Conservation (phyloP, 1,140 invertebrate genomes). For the Centruroides sculpturatus region DNA sequence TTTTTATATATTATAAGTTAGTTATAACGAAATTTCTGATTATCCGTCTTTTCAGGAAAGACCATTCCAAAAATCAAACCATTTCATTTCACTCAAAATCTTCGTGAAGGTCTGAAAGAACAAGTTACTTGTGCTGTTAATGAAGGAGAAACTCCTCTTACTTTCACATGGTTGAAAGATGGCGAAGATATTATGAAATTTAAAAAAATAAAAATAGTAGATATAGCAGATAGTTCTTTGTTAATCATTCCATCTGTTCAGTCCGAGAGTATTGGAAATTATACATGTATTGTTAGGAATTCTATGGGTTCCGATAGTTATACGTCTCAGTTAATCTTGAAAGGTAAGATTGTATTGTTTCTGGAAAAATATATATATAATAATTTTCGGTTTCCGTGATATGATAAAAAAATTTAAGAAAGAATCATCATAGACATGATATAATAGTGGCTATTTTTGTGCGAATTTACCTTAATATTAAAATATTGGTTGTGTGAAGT, state of each 20-base stretch:
- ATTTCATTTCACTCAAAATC: conserved; percentile 28
- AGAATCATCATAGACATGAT: too few relatives aligned
- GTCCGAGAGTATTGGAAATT: conserved; percentile 16
- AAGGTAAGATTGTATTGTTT: conserved; percentile 8
- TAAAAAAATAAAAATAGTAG: background rate
- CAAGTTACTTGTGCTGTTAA: conserved; percentile 33
- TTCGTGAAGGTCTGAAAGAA: conserved; percentile 47
- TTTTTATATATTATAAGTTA: too few relatives aligned
- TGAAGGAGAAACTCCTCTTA: conserved; percentile 18
- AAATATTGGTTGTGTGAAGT: too few relatives aligned
- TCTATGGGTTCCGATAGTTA: conserved; percentile 15
- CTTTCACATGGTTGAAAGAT: conserved; percentile 19
- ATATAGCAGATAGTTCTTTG: background rate
- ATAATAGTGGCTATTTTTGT: too few relatives aligned
- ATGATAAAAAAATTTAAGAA: too few relatives aligned
- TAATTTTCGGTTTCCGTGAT: too few relatives aligned
- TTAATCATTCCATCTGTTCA: background rate
- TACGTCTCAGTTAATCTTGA: conserved; percentile 13
- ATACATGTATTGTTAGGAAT: conserved; percentile 23
- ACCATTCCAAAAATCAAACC: conserved; percentile 6
- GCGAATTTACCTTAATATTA: too few relatives aligned
- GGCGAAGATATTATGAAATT: background rate
- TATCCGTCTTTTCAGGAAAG: background rate
- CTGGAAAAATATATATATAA: too few relatives aligned
- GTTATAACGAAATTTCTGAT: too few relatives aligned